phyloP scores from a whole-genome alignment of 2,888 invertebrate species.

The Cartodere bifasciata region DNA sequence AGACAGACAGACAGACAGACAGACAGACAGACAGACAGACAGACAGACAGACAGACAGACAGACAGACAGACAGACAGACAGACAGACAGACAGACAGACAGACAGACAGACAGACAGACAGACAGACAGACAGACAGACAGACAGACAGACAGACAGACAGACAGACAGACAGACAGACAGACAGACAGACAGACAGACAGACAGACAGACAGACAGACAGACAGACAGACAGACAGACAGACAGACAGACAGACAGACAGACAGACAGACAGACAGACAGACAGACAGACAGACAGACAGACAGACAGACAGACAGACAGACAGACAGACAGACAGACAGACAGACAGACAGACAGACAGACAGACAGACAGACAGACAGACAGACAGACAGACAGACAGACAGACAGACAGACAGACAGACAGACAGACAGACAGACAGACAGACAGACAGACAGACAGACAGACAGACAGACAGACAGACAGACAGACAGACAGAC shows the following conservation, averaged over 20 bases:
- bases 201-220: slow-evolving; percentile 2
- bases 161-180: slow-evolving; percentile 2
- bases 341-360: slow-evolving; percentile 6
- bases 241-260: slow-evolving; percentile 4
- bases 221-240: slow-evolving; percentile 2
- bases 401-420: slow-evolving; percentile 18
- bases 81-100: not conserved
- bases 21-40: slow-evolving; percentile 1
- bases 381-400: slow-evolving; percentile 18
- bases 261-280: slow-evolving; percentile 6
- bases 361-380: slow-evolving; percentile 12
- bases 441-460: slow-evolving; percentile 17
- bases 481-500: slow-evolving; percentile 18
- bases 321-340: slow-evolving; percentile 6
- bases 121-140: slow-evolving; percentile 1
- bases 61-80: slow-evolving; percentile 5
- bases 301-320: slow-evolving; percentile 6
- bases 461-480: slow-evolving; percentile 17
- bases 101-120: slow-evolving; percentile 1
- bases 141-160: slow-evolving; percentile 5
- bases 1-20: slow-evolving; percentile 6
- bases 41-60: slow-evolving; percentile 6
- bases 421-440: slow-evolving; percentile 18
- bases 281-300: slow-evolving; percentile 6
- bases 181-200: slow-evolving; percentile 1